phyloP scores from a whole-genome alignment of 2,888 invertebrate species.

The Microplitis manilae region DNA sequence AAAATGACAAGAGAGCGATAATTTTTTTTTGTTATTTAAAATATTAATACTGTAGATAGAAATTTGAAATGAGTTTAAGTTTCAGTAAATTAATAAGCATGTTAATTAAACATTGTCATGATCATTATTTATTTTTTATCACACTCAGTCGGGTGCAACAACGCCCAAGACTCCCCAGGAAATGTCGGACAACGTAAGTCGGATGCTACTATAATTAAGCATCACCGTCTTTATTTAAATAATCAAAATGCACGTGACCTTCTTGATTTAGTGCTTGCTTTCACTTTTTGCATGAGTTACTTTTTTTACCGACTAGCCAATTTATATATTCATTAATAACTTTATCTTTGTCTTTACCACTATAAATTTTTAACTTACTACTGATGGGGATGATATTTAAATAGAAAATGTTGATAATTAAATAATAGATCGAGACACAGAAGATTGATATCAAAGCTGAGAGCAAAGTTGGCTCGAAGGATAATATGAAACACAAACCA shows the following conservation, averaged over 20 bases:
- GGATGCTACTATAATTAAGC: not conserved
- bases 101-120: slow-evolving; percentile 57
- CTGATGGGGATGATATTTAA: not conserved
- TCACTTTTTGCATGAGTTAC: not conserved
- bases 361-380: not conserved
- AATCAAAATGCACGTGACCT: slow-evolving; percentile 16
- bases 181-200: slow-evolving; percentile 66
- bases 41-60: too few species aligned
- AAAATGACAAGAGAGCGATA: slow-evolving; percentile 7
- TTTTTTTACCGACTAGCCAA: not conserved
- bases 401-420: slow-evolving; percentile 12
- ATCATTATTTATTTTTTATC: slow-evolving; percentile 62
- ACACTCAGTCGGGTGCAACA: slow-evolving; percentile 65
- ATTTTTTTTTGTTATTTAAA: not conserved
- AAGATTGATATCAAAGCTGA: slow-evolving; percentile 93
- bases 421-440: slow-evolving; percentile 85
- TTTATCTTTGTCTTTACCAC: too few species aligned
- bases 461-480: slow-evolving; percentile 92
- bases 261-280: slow-evolving; percentile 2
- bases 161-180: slow-evolving; percentile 67
- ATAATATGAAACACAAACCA: slow-evolving; percentile 92
- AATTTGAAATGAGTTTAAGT: not conserved
- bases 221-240: not conserved
- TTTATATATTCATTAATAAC: too few species aligned
- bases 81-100: not conserved